These are phyloP conservation scores for Leptoteleia sp. DNA, from an alignment of 1,140 invertebrate species.

Conservation along the genomic window DNA sequence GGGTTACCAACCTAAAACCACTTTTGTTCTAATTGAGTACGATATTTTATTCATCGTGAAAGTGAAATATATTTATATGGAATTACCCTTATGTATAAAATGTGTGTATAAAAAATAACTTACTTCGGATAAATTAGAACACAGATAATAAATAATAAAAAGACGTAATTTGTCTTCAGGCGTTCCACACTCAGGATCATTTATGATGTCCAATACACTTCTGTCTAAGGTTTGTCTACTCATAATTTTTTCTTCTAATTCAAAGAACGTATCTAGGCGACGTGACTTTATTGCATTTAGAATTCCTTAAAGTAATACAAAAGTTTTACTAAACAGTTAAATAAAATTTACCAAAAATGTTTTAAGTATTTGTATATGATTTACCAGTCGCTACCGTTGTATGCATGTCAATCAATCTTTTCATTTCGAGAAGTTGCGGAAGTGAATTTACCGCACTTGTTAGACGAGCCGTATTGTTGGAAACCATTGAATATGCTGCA, in stretches of 20 bases:
- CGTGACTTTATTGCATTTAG: constrained; percentile 95
- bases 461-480: constrained; percentile 96
- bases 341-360: constrained; percentile 4
- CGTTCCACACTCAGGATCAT: constrained; percentile 92
- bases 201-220: constrained; percentile 89
- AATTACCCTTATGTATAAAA: no score
- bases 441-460: constrained; percentile 97
- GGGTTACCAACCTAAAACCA: no score
- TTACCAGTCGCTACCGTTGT: constrained; percentile 96
- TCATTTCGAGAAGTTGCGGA: constrained; percentile 98
- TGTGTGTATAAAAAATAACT: no score
- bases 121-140: constrained; percentile 89
- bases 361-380: constrained; percentile 29
- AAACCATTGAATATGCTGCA: constrained; percentile 89
- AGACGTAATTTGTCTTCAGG: constrained; percentile 96
- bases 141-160: constrained; percentile 97
- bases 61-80: no score
- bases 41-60: no score
- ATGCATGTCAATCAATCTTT: constrained; percentile 98
- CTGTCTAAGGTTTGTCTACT: constrained; percentile 89
- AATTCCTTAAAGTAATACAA: constrained; percentile 83
- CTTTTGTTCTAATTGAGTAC: no score
- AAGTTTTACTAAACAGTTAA: constrained; percentile 7
- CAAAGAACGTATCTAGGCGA: constrained; percentile 97
- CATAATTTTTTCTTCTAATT: constrained; percentile 99